Evolutionary conservation across 2,888 invertebrate species (phyloP).

Genomic region (Leptothorax acervorum): DNA sequence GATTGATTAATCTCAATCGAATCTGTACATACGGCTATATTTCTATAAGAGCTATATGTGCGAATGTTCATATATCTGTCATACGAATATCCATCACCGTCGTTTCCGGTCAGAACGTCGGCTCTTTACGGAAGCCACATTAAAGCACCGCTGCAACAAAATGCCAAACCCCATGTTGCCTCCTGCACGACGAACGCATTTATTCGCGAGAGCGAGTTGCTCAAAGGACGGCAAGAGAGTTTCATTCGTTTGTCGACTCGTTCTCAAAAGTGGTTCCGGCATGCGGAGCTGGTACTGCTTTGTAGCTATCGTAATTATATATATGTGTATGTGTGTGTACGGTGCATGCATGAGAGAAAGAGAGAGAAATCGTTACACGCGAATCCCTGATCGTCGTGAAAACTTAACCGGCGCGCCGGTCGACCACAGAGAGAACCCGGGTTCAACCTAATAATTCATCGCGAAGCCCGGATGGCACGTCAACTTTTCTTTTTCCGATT

Average conservation of each 20-base stretch:
- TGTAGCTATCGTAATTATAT: conserved; percentile 22
- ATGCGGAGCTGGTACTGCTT: conserved; percentile 3
- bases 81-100: conserved; percentile 3
- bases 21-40: background rate
- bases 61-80: background rate
- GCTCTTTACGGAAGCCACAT: conserved; percentile 35
- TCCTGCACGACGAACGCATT: background rate
- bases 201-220: conserved; percentile 5
- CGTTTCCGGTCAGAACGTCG: background rate
- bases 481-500: conserved; percentile 59
- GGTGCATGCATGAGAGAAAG: background rate
- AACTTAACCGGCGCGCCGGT: conserved; percentile 60
- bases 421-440: conserved; percentile 33
- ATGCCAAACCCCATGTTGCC: conserved; percentile 25
- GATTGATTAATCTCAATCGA: conserved; percentile 7
- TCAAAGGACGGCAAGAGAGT: conserved; percentile 21
- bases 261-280: conserved; percentile 7
- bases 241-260: conserved; percentile 19
- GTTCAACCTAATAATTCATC: conserved; percentile 70
- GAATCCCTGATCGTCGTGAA: conserved; percentile 69
- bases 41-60: background rate
- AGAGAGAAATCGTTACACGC: conserved; percentile 63
- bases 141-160: conserved; percentile 25
- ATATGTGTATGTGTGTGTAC: background rate
- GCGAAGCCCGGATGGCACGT: conserved; percentile 22